Percentiles rank a stretch among this genome's conserved stretches.
Evolutionary conservation across 2,113 vertebrate species (phyloP).

Genomic region (Ciconia maguari): DNA sequence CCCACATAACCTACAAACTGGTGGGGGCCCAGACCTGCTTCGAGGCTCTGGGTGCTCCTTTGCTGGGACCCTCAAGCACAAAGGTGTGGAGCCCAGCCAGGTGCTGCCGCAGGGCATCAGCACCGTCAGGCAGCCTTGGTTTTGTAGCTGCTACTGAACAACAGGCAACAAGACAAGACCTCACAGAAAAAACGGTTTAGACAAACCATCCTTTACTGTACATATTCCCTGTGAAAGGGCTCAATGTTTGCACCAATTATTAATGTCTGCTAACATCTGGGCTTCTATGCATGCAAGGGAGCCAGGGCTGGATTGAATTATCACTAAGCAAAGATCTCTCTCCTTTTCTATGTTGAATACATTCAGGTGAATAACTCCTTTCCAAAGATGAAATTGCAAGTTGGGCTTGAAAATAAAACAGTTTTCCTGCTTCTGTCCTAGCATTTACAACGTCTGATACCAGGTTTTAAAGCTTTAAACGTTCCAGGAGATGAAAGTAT

Average conservation of each 20-base stretch:
- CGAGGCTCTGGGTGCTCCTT: too few relatives aligned
- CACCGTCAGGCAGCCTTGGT: not conserved
- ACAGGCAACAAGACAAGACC: not conserved
- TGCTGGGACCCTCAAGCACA: not conserved
- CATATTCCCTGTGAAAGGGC: not conserved
- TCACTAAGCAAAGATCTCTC: not conserved
- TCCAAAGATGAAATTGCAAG: not conserved
- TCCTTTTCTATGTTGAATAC: not conserved
- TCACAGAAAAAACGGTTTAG: not conserved
- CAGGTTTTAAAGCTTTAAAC: not conserved
- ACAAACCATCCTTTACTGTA: not conserved
- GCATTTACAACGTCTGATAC: not conserved
- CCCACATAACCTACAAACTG: not conserved
- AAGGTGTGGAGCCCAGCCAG: not conserved
- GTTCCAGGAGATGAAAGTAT: not conserved
- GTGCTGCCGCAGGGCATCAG: fast-evolving
- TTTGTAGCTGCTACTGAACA: not conserved
- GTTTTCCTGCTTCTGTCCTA: not conserved
- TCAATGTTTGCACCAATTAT: not conserved
- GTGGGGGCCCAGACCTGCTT: not conserved
- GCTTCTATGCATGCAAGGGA: not conserved
- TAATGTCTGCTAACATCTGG: not conserved
- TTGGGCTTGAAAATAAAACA: not conserved
- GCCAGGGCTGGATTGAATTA: not conserved
- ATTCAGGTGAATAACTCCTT: not conserved